Evolutionary conservation across 92 coral and sea anemone species (phyloP).

Genomic region (Blastomussa wellsi): DNA sequence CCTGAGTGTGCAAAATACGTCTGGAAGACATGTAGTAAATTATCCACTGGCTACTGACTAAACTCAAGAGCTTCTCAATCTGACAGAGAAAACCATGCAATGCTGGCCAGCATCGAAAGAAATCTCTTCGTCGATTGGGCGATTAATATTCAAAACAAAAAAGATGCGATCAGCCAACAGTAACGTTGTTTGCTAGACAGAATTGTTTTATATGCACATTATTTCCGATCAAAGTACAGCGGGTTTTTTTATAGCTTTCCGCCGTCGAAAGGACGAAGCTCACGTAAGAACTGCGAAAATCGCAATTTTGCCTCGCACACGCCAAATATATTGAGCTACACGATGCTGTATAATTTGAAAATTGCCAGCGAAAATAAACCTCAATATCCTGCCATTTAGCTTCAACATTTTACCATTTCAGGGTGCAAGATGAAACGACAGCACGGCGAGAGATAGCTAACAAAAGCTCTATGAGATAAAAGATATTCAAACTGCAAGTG

Average conservation of each 20-base stretch:
- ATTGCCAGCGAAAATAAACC: not conserved
- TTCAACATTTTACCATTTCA: not conserved
- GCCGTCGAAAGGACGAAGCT: not conserved
- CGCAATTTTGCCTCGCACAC: not conserved
- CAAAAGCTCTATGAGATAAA: not conserved
- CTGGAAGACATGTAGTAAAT: not conserved
- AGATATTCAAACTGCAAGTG: not conserved
- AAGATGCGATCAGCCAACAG: not conserved
- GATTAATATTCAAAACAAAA: not conserved
- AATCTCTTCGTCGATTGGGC: not conserved
- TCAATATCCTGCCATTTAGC: not conserved
- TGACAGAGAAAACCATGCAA: not conserved
- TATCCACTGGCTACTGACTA: not conserved
- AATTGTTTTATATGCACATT: conserved; percentile 16
- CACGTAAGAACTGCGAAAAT: not conserved
- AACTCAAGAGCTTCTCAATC: not conserved
- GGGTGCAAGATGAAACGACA: not conserved
- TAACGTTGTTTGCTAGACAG: not conserved
- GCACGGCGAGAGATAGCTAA: not conserved
- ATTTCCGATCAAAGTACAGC: conserved; percentile 6
- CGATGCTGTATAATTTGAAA: not conserved
- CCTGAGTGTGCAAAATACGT: not conserved
- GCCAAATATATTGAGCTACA: not conserved
- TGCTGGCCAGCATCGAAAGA: not conserved
- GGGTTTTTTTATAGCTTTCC: not conserved